Conservation (phyloP, 2,888 invertebrate species). For the Drosophila eohydei region DNA sequence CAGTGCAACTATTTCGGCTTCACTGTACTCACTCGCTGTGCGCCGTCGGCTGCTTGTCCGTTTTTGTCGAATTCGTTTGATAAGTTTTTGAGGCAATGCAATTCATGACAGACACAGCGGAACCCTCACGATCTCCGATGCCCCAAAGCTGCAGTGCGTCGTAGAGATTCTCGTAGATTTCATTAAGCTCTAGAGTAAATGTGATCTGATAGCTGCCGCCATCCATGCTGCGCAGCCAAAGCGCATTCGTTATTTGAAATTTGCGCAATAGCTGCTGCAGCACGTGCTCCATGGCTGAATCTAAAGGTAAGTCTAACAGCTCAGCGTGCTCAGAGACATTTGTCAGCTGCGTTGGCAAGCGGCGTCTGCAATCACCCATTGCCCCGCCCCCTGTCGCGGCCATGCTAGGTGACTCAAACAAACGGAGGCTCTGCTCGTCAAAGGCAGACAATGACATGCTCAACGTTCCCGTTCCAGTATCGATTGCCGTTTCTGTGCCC, state of each 20-base stretch:
- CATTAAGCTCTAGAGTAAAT: conserved; percentile 87
- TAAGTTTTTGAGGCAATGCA: conserved; percentile 86
- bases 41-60: conserved; percentile 28
- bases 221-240: conserved; percentile 86
- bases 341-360: conserved; percentile 48
- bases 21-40: conserved; percentile 45
- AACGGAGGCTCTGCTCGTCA: conserved; percentile 16
- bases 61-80: conserved; percentile 44
- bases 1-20: not conserved
- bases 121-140: conserved; percentile 87
- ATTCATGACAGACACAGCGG: conserved; percentile 88
- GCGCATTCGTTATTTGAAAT: conserved; percentile 86
- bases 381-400: not conserved
- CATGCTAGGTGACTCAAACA: conserved; percentile 12
- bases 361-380: not conserved
- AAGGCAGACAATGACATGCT: conserved; percentile 18
- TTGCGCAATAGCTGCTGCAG: conserved; percentile 86
- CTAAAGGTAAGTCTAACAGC: conserved; percentile 59
- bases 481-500: conserved; percentile 1
- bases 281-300: conserved; percentile 84
- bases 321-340: conserved; percentile 38
- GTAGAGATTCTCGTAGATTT: conserved; percentile 87
- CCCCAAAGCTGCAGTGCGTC: conserved; percentile 87
- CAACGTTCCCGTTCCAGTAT: conserved; percentile 6
- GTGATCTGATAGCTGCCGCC: conserved; percentile 86